Evolutionary conservation across 2,888 invertebrate genomes (phyloP), one percentile per base, ranked within the genome.

Genomic region (Agrotis exclamationis): DNA sequence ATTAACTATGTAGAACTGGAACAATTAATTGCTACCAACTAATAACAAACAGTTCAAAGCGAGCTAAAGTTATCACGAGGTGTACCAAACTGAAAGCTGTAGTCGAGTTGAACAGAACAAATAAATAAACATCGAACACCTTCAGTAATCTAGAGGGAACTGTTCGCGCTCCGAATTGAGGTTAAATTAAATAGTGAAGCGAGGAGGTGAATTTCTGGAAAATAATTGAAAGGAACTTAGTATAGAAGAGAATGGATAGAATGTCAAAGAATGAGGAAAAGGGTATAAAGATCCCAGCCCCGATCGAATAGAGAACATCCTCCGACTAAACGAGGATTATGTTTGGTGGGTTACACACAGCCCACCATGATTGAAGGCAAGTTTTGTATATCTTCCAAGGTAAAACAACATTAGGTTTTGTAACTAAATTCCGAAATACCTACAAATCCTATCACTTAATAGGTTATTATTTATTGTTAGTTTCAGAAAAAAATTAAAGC

Each of bases 61-160:
- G 16, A 47, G 57, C 6, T 22, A 54, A 50, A 76, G 39, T 70
- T 65, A 64, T 51, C 16, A 50, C n/a, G 50, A 45, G 48, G 39
- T 70, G 60, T 56, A 60, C 58, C 28, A 64, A 75, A 64, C 33
- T 53, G 20, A 64, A 51, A 20, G 39, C 28, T 60, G 63, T 22
- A 75, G 76, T 60, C 18, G 28, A 63, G 22, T 63, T 56, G 50
- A 57, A 39, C 24, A 39, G 51, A 62, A 75, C 20, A 64, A 76
- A 70, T 76, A n/a, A n/a, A n/a, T n/a, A n/a, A n/a, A 33, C 47
- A 3, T 24, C 11, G 51, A 24, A 20, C 57, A 62, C 62, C 56
- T 70, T 33, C 44, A 74, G 47, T 58, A 62, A 53, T 64, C 50
- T 63, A 47, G 47, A 48, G 57, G 28, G 28, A 62, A 51, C 51